Evolutionary conservation across 2,113 vertebrate genomes (phyloP).

Genomic region (Pseudois nayaur): DNA sequence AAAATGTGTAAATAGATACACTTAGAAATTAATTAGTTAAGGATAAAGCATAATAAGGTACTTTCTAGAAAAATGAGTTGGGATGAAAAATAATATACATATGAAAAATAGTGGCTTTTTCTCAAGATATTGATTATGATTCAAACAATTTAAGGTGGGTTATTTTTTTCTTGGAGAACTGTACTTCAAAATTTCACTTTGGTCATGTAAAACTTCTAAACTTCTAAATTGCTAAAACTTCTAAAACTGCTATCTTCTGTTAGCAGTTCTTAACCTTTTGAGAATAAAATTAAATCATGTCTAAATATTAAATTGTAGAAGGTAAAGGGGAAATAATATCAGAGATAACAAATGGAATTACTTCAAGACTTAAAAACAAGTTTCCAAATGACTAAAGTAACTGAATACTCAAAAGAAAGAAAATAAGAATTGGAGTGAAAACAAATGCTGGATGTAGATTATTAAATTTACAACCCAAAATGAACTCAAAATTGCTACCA

Average conservation of each 20-base stretch:
- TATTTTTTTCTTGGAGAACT: background rate
- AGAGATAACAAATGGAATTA: constrained; percentile 45
- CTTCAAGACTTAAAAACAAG: constrained; percentile 26
- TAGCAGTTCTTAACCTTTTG: constrained; percentile 39
- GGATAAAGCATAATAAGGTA: background rate
- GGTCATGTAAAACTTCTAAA: background rate
- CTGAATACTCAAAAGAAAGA: background rate
- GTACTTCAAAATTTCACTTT: background rate
- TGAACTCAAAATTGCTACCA: background rate
- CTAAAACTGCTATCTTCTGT: background rate
- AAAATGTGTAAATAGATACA: background rate
- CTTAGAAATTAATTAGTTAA: background rate
- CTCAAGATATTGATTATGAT: background rate
- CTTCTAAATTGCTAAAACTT: background rate
- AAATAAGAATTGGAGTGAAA: background rate
- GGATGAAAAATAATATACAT: background rate
- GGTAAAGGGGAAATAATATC: constrained; percentile 42
- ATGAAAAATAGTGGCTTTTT: background rate
- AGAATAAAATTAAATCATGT: constrained; percentile 39
- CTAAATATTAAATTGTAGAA: constrained; percentile 49
- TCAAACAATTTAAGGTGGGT: background rate
- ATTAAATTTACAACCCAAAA: background rate
- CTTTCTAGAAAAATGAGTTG: background rate
- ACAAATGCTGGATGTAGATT: background rate
- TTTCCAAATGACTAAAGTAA: constrained; percentile 8